Base-by-base conservation (phyloP, 2,888 invertebrate genomes). In the Plusia festucae region DNA sequence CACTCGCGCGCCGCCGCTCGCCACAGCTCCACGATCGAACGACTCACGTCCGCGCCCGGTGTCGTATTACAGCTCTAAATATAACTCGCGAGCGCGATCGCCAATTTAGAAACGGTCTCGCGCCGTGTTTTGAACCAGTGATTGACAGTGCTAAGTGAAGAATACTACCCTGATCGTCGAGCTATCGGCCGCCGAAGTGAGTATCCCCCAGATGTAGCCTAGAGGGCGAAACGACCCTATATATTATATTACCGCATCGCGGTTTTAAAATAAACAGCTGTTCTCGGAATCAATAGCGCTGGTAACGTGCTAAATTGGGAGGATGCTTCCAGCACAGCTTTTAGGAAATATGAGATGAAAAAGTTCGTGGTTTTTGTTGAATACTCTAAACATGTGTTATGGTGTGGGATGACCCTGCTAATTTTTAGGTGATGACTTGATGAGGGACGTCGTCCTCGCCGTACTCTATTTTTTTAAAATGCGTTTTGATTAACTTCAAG, bases 21-120 rank as follows among this genome's bases (percentile, higher is more conserved):
- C 90, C 81, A 53, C 81, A 86, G 77, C 81, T 81, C 72, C 88
- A 93, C 94, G 93, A 88, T 79, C 93, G 91, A 90, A 85, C 93
- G 92, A 91, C 88, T 89, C 88, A 86, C 90, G 88, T 89, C 90
- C 88, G 91, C 91, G 91, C 87, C 89, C 90, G 94, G 94, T 95
- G 93, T 95, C 94, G 93, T 91, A 93, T 95, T 95, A 94, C 94
- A 90, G 90, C 92, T 92, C 94, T 94, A 95, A 91, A 94, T 92
- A 94, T 94, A 94, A 83, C 89, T 84, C 91, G 92, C 92, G 92
- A 93, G 91, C 93, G 91, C 92, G 91, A 92, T 92, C 93, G 93
- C 94, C 94, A 92, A 94, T 94, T 95, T 93, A 89, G 93, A 93
- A 93, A 93, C 92, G 87, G 89, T 91, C 90, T 89, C 92, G 90